Conservation (phyloP, 2,113 vertebrate genomes). For the Oxyruncus cristatus region DNA sequence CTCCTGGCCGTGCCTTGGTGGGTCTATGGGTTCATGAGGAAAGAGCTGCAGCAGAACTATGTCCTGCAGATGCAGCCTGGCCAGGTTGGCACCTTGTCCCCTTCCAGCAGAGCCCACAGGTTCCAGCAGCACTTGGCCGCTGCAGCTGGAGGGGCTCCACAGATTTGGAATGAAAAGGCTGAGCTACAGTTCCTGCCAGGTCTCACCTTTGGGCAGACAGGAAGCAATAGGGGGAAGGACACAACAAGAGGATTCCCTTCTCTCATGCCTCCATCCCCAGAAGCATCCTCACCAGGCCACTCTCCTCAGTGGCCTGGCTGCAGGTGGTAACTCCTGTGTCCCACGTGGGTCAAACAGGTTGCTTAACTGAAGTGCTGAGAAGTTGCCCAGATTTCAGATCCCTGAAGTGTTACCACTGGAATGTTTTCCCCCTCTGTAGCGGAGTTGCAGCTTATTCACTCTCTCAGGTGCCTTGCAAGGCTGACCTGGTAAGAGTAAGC, state of each 20-base stretch:
- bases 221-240: background rate
- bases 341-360: rapidly evolving
- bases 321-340: rapidly evolving
- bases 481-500: background rate
- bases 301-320: background rate
- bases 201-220: background rate
- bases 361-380: background rate
- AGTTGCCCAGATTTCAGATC: background rate
- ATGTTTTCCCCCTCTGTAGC: background rate
- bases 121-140: background rate
- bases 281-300: background rate
- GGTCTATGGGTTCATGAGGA: background rate
- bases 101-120: background rate
- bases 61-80: background rate
- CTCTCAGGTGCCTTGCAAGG: rapidly evolving
- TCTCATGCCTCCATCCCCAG: rapidly evolving
- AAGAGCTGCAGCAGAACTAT: background rate
- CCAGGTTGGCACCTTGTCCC: background rate
- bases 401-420: rapidly evolving
- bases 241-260: rapidly evolving
- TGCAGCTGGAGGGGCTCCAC: background rate
- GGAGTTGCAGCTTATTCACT: background rate
- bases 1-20: background rate
- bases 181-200: background rate
- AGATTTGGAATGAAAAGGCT: background rate